Evolutionary conservation across 2,888 invertebrate genomes (phyloP).

Genomic region (Drosophila austrosaltans): DNA sequence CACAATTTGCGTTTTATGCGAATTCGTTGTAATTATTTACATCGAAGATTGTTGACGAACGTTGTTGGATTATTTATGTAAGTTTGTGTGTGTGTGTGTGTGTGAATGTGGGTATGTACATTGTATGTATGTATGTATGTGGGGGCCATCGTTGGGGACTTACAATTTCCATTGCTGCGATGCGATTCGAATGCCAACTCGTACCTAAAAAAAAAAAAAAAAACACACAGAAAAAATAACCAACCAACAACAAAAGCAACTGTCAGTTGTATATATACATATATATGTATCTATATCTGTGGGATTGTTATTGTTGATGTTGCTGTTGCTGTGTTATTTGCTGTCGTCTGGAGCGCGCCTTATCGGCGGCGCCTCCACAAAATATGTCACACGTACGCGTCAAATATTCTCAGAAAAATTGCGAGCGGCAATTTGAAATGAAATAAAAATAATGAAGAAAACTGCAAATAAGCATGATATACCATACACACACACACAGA

Average conservation of each 20-base stretch:
- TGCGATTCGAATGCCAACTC: slow-evolving; percentile 13
- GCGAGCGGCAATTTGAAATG: slow-evolving; percentile 10
- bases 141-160: slow-evolving; percentile 31
- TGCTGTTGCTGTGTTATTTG: slow-evolving; percentile 3
- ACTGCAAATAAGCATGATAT: slow-evolving; percentile 42
- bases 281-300: slow-evolving; percentile 54
- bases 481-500: slow-evolving; percentile 12
- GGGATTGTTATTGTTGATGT: slow-evolving; percentile 53
- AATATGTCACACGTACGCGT: slow-evolving; percentile 76
- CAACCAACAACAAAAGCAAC: slow-evolving; percentile 51
- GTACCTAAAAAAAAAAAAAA: slow-evolving; percentile 39
- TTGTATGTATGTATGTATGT: neutral
- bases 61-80: slow-evolving; percentile 25
- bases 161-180: slow-evolving; percentile 46
- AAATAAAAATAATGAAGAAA: slow-evolving; percentile 21
- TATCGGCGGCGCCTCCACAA: slow-evolving; percentile 77
- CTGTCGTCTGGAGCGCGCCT: slow-evolving; percentile 50
- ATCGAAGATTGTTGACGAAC: slow-evolving; percentile 55
- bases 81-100: neutral
- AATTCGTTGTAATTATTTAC: slow-evolving; percentile 70
- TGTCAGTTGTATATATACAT: slow-evolving; percentile 49
- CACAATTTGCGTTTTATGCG: slow-evolving; percentile 59
- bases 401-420: slow-evolving; percentile 68
- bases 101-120: slow-evolving; percentile 4
- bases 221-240: slow-evolving; percentile 10